Conservation (phyloP, 2,888 invertebrate genomes). For the Tetheella fluctuosa region DNA sequence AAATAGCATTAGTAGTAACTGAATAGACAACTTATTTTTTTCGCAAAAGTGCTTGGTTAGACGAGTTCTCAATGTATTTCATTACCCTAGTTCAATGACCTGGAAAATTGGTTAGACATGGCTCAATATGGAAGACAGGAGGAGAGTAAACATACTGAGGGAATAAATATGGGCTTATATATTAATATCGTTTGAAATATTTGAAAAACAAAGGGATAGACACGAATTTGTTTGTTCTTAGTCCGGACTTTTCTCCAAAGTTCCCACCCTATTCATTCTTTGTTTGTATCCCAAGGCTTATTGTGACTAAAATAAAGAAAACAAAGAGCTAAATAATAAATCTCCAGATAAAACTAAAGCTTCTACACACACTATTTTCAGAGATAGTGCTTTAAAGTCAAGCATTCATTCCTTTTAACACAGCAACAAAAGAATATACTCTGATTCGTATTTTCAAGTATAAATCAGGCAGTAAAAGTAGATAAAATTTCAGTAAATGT, state of each 20-base stretch:
- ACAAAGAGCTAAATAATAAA: constrained; percentile 8
- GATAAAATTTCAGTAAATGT: no score
- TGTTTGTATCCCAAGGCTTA: not conserved
- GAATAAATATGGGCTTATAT: no score
- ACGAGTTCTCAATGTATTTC: not conserved
- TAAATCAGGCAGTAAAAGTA: no score
- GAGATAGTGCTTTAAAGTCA: not conserved
- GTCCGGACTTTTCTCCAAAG: not conserved
- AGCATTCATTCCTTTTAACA: not conserved
- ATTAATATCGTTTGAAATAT: no score
- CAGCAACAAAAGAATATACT: not conserved
- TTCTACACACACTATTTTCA: not conserved
- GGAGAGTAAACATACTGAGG: not conserved
- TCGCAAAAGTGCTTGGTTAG: not conserved
- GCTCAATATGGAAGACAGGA: not conserved
- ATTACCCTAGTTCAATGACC: constrained; percentile 4
- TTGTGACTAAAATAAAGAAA: not conserved
- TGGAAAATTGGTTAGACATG: constrained; percentile 1
- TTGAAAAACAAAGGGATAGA: not conserved
- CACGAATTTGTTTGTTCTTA: no score
- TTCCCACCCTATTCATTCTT: not conserved
- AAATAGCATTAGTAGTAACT: not conserved
- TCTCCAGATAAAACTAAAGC: not conserved
- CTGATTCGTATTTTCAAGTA: not conserved
- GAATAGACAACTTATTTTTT: not conserved